A percentile compares a stretch with the other conserved stretches of the same genome.
Evolutionary conservation across 2,113 vertebrate genomes (phyloP).

Genomic region (Manacus vitellinus): DNA sequence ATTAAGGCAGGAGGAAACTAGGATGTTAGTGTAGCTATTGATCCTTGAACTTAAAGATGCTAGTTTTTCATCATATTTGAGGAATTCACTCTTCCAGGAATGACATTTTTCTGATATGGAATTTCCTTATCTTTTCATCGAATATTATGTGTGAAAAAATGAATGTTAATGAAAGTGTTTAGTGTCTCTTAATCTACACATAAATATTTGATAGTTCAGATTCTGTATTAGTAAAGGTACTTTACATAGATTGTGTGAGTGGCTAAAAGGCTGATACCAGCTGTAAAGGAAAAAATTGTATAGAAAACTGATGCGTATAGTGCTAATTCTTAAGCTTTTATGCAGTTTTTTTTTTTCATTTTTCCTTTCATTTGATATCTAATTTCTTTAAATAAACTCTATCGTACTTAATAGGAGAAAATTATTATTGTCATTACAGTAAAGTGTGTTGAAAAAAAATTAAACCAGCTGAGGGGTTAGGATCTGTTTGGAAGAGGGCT

Average conservation of each 20-base stretch:
- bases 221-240: not conserved
- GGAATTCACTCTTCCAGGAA: not conserved
- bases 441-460: not conserved
- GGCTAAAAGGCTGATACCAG: not conserved
- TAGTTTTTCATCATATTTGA: not conserved
- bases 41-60: not conserved
- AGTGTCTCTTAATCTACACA: not conserved
- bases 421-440: not conserved
- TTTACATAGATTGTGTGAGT: not conserved
- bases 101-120: not conserved
- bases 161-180: not conserved
- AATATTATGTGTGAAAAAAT: not conserved
- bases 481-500: not conserved
- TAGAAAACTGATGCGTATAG: not conserved
- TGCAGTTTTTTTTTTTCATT: not conserved
- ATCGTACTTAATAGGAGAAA: not conserved
- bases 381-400: not conserved
- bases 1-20: not conserved
- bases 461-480: not conserved
- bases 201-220: not conserved
- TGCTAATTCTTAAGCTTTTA: not conserved
- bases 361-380: not conserved
- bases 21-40: not conserved
- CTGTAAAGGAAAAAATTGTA: not conserved
- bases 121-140: not conserved